Conservation (phyloP, 2,797 vertebrate genomes). For the Sebastes itinus region DNA sequence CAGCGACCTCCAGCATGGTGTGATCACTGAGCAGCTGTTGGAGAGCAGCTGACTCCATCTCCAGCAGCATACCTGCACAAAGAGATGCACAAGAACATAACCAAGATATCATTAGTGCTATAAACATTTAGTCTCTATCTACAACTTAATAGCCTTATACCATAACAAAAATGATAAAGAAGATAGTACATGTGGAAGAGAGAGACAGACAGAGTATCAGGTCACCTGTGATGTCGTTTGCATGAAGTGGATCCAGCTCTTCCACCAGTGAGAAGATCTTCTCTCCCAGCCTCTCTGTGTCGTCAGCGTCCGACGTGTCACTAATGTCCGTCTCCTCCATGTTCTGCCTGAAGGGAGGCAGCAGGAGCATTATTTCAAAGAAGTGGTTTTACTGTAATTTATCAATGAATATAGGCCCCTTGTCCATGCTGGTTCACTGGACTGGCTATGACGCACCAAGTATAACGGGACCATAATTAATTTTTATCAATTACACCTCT, state of each 20-base stretch:
- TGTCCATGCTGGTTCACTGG: no score
- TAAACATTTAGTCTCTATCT: background rate
- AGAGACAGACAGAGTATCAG: background rate
- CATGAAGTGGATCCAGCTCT: slow-evolving; percentile 76
- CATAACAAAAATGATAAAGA: background rate
- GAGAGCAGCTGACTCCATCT: slow-evolving; percentile 78
- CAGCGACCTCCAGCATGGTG: slow-evolving; percentile 75
- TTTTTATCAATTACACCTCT: no score
- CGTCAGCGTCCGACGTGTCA: slow-evolving; percentile 76
- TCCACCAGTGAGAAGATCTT: slow-evolving; percentile 81
- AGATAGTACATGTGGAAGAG: background rate
- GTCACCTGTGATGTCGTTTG: slow-evolving; percentile 84
- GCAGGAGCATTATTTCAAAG: background rate
- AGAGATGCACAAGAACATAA: background rate
- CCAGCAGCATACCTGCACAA: slow-evolving; percentile 85
- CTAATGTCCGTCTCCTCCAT: slow-evolving; percentile 64
- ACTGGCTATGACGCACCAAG: no score
- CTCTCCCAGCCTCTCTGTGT: slow-evolving; percentile 80
- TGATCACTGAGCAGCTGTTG: slow-evolving; percentile 76
- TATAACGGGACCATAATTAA: no score
- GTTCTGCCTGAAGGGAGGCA: slow-evolving; percentile 57
- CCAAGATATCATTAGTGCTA: background rate
- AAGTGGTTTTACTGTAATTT: background rate
- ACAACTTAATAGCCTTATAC: background rate
- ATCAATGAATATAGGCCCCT: background rate